Evolutionary conservation across 1,140 invertebrate genomes (phyloP).

Genomic region (Acromyrmex charruanus): DNA sequence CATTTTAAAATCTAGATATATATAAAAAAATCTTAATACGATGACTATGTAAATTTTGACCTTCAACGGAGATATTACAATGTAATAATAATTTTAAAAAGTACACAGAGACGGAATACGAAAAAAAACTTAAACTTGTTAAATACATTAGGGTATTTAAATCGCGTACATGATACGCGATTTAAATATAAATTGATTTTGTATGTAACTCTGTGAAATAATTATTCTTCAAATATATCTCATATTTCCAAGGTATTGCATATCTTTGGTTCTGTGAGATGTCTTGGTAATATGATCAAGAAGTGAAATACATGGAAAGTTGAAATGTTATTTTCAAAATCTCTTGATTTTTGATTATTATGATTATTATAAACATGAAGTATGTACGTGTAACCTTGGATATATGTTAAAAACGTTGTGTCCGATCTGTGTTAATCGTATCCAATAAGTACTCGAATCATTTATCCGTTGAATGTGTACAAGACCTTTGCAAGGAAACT

Average conservation of each 20-base stretch:
- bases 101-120: background rate
- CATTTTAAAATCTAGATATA: conserved; percentile 19
- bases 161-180: background rate
- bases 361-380: conserved; percentile 29
- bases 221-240: conserved; percentile 9
- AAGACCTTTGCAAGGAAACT: conserved; percentile 58
- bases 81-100: conserved; percentile 18
- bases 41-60: conserved; percentile 38
- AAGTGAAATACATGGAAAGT: background rate
- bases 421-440: conserved; percentile 63
- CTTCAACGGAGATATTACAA: conserved; percentile 26
- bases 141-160: background rate
- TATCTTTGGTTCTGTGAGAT: conserved; percentile 24
- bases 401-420: conserved; percentile 18
- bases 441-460: conserved; percentile 61
- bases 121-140: background rate
- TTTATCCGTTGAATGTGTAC: conserved; percentile 70
- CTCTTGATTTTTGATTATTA: conserved; percentile 16
- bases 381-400: conserved; percentile 41
- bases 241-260: conserved; percentile 17
- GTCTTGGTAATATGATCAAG: background rate
- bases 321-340: background rate
- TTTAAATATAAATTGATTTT: conserved; percentile 44
- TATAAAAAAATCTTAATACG: background rate
- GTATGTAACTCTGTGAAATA: conserved; percentile 21